These are phyloP conservation scores for Bradynema listronoti DNA, from an alignment of 1,140 invertebrate genomes.

Conservation along the genomic window DNA sequence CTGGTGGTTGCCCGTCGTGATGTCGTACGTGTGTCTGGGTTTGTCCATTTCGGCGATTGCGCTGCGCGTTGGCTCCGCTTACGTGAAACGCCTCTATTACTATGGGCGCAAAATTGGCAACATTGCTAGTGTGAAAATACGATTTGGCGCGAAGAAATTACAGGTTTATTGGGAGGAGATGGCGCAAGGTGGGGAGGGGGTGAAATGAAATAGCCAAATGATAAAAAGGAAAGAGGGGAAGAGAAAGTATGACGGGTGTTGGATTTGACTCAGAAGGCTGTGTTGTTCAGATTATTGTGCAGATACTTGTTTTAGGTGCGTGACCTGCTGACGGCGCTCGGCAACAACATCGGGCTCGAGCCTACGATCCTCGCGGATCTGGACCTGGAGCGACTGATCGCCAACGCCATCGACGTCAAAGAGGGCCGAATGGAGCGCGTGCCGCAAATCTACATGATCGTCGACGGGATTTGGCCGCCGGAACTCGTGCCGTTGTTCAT, in stretches of 20 bases:
- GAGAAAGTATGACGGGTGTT: neutral
- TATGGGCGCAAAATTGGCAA: constrained; percentile 46
- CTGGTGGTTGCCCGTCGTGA: constrained; percentile 44
- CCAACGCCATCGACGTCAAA: constrained; percentile 51
- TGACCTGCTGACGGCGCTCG: constrained; percentile 46
- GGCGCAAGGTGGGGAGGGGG: too few relatives aligned
- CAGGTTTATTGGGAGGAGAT: constrained; percentile 6
- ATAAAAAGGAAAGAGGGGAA: too few relatives aligned
- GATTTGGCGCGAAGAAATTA: constrained; percentile 55
- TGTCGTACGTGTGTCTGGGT: constrained; percentile 50
- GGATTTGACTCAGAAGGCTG: too few relatives aligned
- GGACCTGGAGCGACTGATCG: constrained; percentile 39
- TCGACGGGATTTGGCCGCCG: constrained; percentile 54
- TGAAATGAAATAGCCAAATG: too few relatives aligned
- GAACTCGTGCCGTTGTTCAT: constrained; percentile 52
- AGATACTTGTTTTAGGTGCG: constrained; percentile 30
- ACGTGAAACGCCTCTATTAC: constrained; percentile 49
- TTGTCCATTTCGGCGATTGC: constrained; percentile 54
- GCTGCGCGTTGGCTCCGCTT: constrained; percentile 48
- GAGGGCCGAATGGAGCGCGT: constrained; percentile 42
- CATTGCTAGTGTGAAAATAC: constrained; percentile 51
- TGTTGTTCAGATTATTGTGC: constrained; percentile 9
- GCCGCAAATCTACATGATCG: constrained; percentile 51
- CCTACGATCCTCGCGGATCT: constrained; percentile 42
- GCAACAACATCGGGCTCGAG: constrained; percentile 52